phyloP scores from a whole-genome alignment of 2,888 invertebrate genomes.

The Macaria notata region DNA sequence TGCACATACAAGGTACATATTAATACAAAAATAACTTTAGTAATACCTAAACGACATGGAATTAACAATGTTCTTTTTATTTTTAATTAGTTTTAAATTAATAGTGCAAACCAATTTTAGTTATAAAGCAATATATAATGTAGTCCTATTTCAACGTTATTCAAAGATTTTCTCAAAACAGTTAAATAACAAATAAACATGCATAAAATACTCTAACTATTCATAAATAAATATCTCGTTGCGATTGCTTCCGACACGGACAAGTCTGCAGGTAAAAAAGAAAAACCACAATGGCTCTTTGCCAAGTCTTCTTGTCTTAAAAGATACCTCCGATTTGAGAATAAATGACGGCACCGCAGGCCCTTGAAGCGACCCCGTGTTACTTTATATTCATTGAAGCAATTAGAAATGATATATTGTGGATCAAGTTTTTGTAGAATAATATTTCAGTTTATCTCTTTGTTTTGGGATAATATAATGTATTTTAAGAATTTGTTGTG shows the following conservation, averaged over 20 bases:
- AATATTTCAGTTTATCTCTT: neutral
- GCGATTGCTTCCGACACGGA: constrained; percentile 18
- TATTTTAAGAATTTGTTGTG: no score
- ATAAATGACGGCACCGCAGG: constrained; percentile 43
- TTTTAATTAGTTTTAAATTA: no score
- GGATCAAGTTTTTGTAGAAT: neutral
- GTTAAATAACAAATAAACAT: no score
- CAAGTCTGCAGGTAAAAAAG: constrained; percentile 52
- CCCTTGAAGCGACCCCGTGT: constrained; percentile 39
- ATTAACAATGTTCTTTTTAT: no score
- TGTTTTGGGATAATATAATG: no score
- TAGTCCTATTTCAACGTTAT: no score
- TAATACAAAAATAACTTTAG: no score
- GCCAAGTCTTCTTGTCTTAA: constrained; percentile 52
- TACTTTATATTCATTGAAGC: constrained; percentile 53
- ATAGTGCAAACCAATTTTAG: no score
- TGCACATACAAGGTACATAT: no score
- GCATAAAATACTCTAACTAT: constrained; percentile 11
- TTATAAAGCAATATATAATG: no score
- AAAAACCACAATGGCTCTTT: constrained; percentile 44
- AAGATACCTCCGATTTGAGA: constrained; percentile 43
- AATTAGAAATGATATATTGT: constrained; percentile 43
- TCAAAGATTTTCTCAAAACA: no score
- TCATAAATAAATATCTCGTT: constrained; percentile 34
- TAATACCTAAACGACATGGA: no score